Percentiles rank a stretch among this genome's conserved stretches.
phyloP scores from a whole-genome alignment of 2,113 vertebrate species.

The Leptobrachium leishanense region DNA sequence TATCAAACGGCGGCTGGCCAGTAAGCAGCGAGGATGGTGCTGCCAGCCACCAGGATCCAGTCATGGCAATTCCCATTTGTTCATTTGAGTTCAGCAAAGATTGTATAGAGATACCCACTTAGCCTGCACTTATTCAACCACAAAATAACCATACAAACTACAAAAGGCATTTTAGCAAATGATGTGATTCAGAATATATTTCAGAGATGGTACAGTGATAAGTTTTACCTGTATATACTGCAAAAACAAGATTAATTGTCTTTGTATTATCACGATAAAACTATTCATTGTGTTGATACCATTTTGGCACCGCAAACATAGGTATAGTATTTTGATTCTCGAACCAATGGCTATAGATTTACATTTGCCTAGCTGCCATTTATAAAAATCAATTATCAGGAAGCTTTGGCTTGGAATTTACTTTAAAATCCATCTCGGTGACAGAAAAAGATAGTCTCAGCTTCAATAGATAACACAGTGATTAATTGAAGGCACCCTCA shows the following conservation, averaged over 20 bases:
- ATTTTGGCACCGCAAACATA: neutral
- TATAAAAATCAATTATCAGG: conserved; percentile 36
- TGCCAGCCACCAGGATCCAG: too few relatives aligned
- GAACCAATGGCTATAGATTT: neutral
- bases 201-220: neutral
- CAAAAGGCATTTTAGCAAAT: neutral
- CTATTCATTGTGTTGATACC: conserved; percentile 12
- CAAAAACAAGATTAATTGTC: conserved; percentile 10
- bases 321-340: conserved; percentile 1
- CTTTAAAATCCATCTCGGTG: conserved; percentile 35
- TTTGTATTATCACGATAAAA: neutral
- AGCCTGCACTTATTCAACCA: too few relatives aligned
- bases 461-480: conserved; percentile 43
- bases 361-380: conserved; percentile 21
- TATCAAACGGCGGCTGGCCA: too few relatives aligned
- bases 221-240: neutral
- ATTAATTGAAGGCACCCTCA: conserved; percentile 38
- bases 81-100: too few relatives aligned
- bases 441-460: conserved; percentile 38
- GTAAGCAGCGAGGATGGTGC: too few relatives aligned
- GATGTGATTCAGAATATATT: neutral
- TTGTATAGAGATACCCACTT: too few relatives aligned
- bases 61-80: too few relatives aligned
- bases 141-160: too few relatives aligned
- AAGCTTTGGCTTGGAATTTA: conserved; percentile 25